Evolutionary conservation across 2,113 vertebrate genomes (phyloP), one percentile per base, ranked within the genome.

Genomic region (Lichenostomus cassidix): DNA sequence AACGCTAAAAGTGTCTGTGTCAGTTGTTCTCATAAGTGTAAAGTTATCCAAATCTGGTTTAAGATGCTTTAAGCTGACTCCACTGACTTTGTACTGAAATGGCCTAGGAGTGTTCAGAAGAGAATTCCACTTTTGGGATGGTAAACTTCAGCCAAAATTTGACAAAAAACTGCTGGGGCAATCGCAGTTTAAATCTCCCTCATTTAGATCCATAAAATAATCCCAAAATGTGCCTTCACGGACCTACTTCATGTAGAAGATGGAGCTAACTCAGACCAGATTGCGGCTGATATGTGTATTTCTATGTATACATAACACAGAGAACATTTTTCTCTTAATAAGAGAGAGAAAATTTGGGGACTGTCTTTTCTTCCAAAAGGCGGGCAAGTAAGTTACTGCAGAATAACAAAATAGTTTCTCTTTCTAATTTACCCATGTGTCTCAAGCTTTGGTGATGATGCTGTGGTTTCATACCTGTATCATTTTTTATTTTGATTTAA

Each of bases 21-120:
- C 56, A 76, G 87, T 87, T 82, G 56, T 85, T 93, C 82, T 52
- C 12, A 14, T n/a, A 90, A 94, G 37, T 64, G 49, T 87, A 71
- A 94, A 95, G 69, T 89, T 67, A 89, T 96, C 74, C 65, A 94
- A 87, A 89, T 82, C 87, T 94, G 44, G 47, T 74, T 92, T 84
- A 70, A 79, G 65, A 75, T 84, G 39, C 77, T 82, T 91, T 84
- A 91, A 92, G 24, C 33, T 67, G 69, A 87, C 52, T 92, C 44
- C 29, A 37, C 29, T 67, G 52, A 52, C 83, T 89, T 86, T 78
- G 47, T 78, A 56, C 28, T 85, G 65, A 68, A 89, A 67, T 7
- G 11, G 8, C 22, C 53, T 69, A 68, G 17, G 31, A 67, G 69
- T 55, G 16, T 60, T 77, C 44, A 11, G 55, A 53, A 52, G 11